Conservation (phyloP, 2,797 vertebrate species). For the Pachyuromys duprasi region DNA sequence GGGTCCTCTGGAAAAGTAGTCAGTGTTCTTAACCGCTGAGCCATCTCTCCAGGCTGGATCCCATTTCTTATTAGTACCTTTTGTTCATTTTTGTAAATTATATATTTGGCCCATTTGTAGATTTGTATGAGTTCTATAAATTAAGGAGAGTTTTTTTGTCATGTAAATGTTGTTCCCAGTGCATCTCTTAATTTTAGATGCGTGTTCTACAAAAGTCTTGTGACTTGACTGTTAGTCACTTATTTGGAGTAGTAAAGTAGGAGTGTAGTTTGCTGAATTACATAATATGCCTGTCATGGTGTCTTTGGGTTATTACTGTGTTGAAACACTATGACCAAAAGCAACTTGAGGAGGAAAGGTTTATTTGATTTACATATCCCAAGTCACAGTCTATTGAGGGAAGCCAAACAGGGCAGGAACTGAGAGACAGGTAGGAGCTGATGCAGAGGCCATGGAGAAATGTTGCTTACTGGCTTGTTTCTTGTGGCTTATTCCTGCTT, state of each 20-base stretch:
- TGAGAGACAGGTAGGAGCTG: background rate
- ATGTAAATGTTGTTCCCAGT: slow-evolving; percentile 8
- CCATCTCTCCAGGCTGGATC: background rate
- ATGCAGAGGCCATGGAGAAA: background rate
- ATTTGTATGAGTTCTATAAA: slow-evolving; percentile 43
- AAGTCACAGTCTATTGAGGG: background rate
- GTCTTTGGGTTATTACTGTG: background rate
- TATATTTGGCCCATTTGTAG: background rate
- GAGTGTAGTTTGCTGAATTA: background rate
- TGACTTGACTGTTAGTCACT: slow-evolving; percentile 18
- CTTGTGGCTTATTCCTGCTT: background rate
- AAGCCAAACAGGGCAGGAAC: background rate
- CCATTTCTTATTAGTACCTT: background rate
- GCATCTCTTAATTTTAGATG: slow-evolving; percentile 23
- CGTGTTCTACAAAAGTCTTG: background rate
- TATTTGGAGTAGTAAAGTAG: slow-evolving; percentile 27
- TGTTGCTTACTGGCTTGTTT: background rate
- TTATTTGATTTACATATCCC: background rate
- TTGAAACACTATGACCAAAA: background rate
- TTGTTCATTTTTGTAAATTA: slow-evolving; percentile 42
- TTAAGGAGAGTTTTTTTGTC: background rate
- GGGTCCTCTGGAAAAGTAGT: no score
- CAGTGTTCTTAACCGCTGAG: no score
- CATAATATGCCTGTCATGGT: background rate
- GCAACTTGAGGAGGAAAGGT: background rate